Conservation (phyloP, 2,797 vertebrate species). For the Setipinna tenuifilis region DNA sequence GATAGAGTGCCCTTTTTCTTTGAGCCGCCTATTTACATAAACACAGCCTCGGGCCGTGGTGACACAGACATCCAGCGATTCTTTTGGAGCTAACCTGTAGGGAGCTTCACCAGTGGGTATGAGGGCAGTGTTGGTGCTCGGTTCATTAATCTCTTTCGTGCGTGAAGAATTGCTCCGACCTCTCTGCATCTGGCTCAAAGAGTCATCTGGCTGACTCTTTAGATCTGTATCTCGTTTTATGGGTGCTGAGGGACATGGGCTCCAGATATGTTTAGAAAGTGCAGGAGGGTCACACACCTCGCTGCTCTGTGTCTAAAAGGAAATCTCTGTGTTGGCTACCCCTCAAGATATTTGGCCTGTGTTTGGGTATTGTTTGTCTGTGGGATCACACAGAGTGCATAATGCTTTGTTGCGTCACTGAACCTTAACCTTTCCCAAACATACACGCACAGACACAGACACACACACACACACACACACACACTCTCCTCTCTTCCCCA, state of each 20-base stretch:
- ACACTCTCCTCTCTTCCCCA: not conserved
- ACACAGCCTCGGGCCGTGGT: not conserved
- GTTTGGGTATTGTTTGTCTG: constrained; percentile 52
- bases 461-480: no score
- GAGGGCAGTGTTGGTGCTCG: not conserved
- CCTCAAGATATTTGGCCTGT: constrained; percentile 45
- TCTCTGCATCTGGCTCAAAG: constrained; percentile 6
- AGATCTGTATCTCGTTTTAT: not conserved
- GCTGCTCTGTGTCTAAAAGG: constrained; percentile 55
- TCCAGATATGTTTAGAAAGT: constrained; percentile 52
- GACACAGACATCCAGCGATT: not conserved
- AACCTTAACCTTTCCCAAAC: not conserved
- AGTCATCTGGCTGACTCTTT: not conserved
- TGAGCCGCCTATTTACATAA: not conserved
- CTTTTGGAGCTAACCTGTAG: not conserved
- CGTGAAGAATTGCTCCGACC: not conserved
- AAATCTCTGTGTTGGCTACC: constrained; percentile 35
- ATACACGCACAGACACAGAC: no score
- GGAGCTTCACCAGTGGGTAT: not conserved
- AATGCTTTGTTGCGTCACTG: not conserved
- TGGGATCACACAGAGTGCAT: constrained; percentile 38
- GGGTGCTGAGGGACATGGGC: constrained; percentile 18
- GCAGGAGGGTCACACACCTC: constrained; percentile 38
- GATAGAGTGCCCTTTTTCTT: not conserved
- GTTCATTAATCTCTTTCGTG: not conserved